Evolutionary conservation across 2,888 invertebrate genomes (phyloP), one percentile per base, ranked within the genome.

Genomic region (Ornithoptera alexandrae): DNA sequence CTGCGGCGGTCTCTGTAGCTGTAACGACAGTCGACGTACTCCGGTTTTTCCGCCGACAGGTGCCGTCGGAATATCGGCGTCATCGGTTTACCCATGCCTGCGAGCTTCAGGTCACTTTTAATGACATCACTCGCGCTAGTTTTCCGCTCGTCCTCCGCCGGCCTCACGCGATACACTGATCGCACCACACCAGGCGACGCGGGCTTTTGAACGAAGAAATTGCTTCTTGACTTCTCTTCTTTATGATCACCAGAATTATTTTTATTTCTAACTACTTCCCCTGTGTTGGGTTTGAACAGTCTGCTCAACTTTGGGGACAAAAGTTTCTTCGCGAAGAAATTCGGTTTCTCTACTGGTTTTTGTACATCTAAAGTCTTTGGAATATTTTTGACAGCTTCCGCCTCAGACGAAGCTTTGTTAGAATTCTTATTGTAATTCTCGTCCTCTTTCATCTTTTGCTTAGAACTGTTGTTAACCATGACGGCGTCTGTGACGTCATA

Each of bases 31-130:
- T 89, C 90, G 0, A 83, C 86, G 71, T 87, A 87, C 10, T 88
- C 88, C 0, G 87, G 81, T 63, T 76, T 81, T 2, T 90, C 90
- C 0, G 77, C 72, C 0, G 81, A 81, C 0, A 83, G 60, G 70
- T 87, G 87, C 7, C 93, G 73, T 6, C 91, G 78, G 76, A 93
- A 90, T 72, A 89, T 87, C 0, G 93, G 93, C 8, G 93, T 93
- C 90, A 92, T 90, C 0, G 92, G 93, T 67, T 91, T 92, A 0
- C 92, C 92, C 78, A 90, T 70, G 62, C 84, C 86, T 0, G 92
- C 91, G 5, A 92, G 73, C 63, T 92, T 92, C 0, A 91, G 65
- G 70, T 92, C 92, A 17, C 84, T 88, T 63, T 90, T 86, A 0
- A 92, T 69, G 0, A 92, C 84, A 57, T 86, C 84, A 5, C 74